Base-by-base conservation (phyloP, 2,888 invertebrate species). In the Apodemia duryi region DNA sequence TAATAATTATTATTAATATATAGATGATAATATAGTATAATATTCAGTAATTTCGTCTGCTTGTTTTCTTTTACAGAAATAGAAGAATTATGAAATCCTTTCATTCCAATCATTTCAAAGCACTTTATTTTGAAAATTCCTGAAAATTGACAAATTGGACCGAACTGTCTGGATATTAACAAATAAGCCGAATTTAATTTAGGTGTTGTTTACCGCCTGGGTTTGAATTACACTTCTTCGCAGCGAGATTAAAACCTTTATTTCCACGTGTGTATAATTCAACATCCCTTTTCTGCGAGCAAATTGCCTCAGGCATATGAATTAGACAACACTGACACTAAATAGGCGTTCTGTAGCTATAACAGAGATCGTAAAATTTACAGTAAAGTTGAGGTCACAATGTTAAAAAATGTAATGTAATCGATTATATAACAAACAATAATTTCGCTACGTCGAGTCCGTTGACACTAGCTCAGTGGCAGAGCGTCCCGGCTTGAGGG, bases 221-320 rank as follows among this genome's bases (percentile, higher is more conserved):
- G 21, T 51, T 51, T 51, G 51, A 6, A 21, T 51, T 2, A 9
- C 7, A 51, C 21, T 5, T 21, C 21, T 21, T 1, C 21, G 21
- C 2, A 51, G 51, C 51, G 51, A 51, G 51, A 51, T 51, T 51
- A 51, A 51, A 51, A 51, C 51, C 51, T 51, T n/a, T n/a, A 51
- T 21, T 51, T 7, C 51, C 2, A 51, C 51, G 51, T 51, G 21
- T 7, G 51, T 21, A 21, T 7, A 7, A 21, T 51, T 6, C 21
- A 51, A 21, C 51, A 51, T 51, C 51, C 51, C 51, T 21, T 51
- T 21, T 46, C 21, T 51, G 2, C 7, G 51, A 51, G 21, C 6
- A 9, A 51, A 51, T 51, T 51, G 51, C 51, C 21, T 51, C 21
- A 21, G 7, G 49, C 7, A 51, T 51, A 51, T 51, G 49, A 51